Conservation (phyloP, 2,888 invertebrate genomes). For the Lottia scabra region DNA sequence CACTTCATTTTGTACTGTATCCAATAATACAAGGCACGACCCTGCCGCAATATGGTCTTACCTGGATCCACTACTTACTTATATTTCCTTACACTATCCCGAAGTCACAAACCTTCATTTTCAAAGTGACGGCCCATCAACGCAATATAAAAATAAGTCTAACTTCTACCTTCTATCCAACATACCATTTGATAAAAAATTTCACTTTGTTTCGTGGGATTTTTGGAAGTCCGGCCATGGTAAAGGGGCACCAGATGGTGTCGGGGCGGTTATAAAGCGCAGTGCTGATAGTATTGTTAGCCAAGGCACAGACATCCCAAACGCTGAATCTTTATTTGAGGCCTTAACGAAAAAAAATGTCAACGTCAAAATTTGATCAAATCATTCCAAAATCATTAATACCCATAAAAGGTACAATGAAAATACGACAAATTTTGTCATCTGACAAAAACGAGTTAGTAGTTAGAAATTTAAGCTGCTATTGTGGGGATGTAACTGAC, state of each 20-base stretch:
- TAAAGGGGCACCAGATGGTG: constrained; percentile 61
- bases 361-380: no score
- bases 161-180: constrained; percentile 54
- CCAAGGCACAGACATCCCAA: constrained; percentile 23
- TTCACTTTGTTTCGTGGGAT: constrained; percentile 51
- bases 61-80: constrained; percentile 51
- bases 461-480: no score
- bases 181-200: constrained; percentile 37
- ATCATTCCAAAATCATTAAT: no score
- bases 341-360: not conserved
- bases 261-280: constrained; percentile 56
- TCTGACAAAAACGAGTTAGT: no score
- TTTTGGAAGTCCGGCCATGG: constrained; percentile 63
- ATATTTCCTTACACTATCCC: constrained; percentile 16
- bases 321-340: not conserved
- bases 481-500: no score
- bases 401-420: no score
- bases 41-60: constrained; percentile 67
- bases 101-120: constrained; percentile 29
- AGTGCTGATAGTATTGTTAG: constrained; percentile 43
- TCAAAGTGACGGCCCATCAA: constrained; percentile 64
- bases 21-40: constrained; percentile 54
- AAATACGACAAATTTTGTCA: no score
- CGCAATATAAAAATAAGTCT: constrained; percentile 64
- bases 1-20: constrained; percentile 51